These are phyloP conservation scores for Cydia amplana DNA, from an alignment of 1,140 invertebrate genomes.

Conservation along the genomic window DNA sequence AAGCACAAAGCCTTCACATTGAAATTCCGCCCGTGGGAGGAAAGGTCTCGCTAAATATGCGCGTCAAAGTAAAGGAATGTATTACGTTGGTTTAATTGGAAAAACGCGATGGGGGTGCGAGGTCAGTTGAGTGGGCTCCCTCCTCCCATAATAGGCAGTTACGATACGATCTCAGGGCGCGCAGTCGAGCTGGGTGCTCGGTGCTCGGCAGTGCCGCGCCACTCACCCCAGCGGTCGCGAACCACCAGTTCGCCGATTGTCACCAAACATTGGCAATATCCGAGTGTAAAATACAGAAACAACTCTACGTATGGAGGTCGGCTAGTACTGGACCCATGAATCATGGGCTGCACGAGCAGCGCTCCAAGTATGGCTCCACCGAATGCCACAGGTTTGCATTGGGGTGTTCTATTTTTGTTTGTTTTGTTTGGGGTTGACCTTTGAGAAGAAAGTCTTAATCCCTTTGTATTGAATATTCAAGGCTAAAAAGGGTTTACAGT, in stretches of 20 bases:
- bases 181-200: constrained; percentile 58
- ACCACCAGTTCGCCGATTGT: neutral
- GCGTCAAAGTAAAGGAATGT: constrained; percentile 70
- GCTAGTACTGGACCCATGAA: constrained; percentile 34
- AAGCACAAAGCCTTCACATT: constrained; percentile 33
- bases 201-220: constrained; percentile 43
- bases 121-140: constrained; percentile 71
- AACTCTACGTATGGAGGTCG: constrained; percentile 24
- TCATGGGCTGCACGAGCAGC: constrained; percentile 74
- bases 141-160: constrained; percentile 68
- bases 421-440: constrained; percentile 33
- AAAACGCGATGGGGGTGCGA: constrained; percentile 78
- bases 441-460: constrained; percentile 28
- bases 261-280: neutral
- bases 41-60: constrained; percentile 46
- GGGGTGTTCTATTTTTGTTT: neutral
- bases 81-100: constrained; percentile 74
- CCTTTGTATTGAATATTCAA: neutral
- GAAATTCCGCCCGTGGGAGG: constrained; percentile 34
- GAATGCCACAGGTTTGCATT: constrained; percentile 47
- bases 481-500: no score
- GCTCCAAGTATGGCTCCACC: constrained; percentile 53
- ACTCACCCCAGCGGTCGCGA: neutral
- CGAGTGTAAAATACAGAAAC: neutral
- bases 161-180: constrained; percentile 70